These are phyloP conservation scores for Lamellibrachia luymesi DNA, from an alignment of 1,140 invertebrate species.

Conservation along the genomic window DNA sequence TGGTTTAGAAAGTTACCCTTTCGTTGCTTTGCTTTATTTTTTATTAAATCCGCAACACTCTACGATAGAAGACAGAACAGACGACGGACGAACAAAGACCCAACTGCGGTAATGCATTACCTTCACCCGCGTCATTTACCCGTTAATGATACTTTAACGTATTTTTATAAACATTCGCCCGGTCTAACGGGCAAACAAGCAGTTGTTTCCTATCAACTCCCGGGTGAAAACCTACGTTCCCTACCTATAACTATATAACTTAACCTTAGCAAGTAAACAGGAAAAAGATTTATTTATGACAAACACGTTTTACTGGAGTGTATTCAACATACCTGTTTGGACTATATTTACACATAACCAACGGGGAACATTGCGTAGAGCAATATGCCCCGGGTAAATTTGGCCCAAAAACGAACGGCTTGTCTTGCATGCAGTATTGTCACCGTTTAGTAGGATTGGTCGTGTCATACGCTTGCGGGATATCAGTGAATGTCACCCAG, in stretches of 20 bases:
- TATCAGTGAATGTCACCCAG: neutral
- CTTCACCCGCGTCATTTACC: neutral
- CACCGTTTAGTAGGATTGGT: neutral
- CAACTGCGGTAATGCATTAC: neutral
- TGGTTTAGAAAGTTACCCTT: too few species aligned
- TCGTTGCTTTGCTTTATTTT: too few species aligned
- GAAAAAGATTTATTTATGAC: neutral
- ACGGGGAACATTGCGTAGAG: neutral
- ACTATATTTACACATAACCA: neutral
- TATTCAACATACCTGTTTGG: neutral
- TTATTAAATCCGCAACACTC: too few species aligned
- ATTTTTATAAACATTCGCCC: too few species aligned
- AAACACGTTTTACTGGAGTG: neutral
- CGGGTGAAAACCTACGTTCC: too few species aligned
- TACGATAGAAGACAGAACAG: too few species aligned
- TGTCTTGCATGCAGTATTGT: neutral
- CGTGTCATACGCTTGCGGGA: neutral
- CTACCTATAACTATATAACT: too few species aligned
- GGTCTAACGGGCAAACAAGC: too few species aligned
- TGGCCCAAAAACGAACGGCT: neutral
- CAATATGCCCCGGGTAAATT: neutral
- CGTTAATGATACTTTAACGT: too few species aligned
- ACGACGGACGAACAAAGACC: too few species aligned
- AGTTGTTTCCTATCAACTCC: too few species aligned
- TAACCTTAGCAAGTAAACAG: too few species aligned